Conservation (phyloP, 2,888 invertebrate genomes). For the Ochropleura leucogaster region DNA sequence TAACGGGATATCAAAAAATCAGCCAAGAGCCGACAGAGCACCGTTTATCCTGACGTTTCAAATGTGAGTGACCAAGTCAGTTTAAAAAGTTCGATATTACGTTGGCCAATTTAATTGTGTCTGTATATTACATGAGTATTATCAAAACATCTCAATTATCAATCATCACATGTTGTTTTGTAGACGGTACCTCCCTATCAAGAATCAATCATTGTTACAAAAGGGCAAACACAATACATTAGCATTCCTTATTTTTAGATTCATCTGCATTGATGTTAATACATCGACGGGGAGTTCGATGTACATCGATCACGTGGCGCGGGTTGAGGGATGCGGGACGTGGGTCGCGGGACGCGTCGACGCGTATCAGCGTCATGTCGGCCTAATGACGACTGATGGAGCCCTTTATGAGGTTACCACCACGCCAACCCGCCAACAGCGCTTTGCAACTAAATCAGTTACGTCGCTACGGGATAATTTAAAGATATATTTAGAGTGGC, state of each 20-base stretch:
- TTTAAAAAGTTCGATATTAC: too few relatives aligned
- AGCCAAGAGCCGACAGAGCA: too few relatives aligned
- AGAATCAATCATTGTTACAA: conserved; percentile 33
- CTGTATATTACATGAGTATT: not conserved
- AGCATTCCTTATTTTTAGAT: conserved; percentile 21
- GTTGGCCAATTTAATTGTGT: not conserved
- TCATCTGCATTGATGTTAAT: conserved; percentile 36
- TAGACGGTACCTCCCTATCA: not conserved
- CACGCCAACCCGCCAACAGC: conserved; percentile 79
- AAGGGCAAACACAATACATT: conserved; percentile 26
- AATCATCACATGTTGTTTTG: not conserved
- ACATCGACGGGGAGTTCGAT: conserved; percentile 31
- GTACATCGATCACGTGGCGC: conserved; percentile 56
- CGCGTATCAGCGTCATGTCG: conserved; percentile 75
- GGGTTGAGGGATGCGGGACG: conserved; percentile 34
- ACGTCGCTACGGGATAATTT: conserved; percentile 69
- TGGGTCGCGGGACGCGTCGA: conserved; percentile 52
- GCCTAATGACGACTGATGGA: conserved; percentile 89
- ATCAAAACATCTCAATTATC: not conserved
- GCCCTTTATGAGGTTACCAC: conserved; percentile 85
- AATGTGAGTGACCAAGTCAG: too few relatives aligned
- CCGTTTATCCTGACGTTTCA: too few relatives aligned
- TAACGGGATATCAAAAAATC: too few relatives aligned
- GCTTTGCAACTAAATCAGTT: conserved; percentile 82
- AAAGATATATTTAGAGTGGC: conserved; percentile 68